Percentiles rank a stretch among this genome's conserved stretches.
phyloP scores from a whole-genome alignment of 2,888 invertebrate species.

The Temnothorax ravouxi region DNA sequence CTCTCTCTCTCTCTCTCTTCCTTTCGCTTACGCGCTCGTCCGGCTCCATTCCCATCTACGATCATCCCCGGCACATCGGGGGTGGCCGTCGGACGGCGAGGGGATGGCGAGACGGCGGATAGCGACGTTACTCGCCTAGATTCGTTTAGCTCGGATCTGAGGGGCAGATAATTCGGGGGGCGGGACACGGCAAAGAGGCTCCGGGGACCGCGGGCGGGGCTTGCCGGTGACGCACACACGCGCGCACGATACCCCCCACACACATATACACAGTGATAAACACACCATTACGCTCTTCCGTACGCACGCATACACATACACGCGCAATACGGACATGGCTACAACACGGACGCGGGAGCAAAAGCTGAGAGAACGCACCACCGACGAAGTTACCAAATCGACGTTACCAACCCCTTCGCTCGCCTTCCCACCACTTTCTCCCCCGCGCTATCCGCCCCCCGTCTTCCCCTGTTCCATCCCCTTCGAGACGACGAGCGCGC shows the following conservation, averaged over 20 bases:
- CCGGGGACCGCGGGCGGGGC: constrained; percentile 80
- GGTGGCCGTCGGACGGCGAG: constrained; percentile 59
- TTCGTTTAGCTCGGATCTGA: constrained; percentile 76
- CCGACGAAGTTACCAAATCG: constrained; percentile 52
- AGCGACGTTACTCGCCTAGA: constrained; percentile 70
- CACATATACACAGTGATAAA: neutral
- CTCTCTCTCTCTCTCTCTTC: constrained; percentile 14
- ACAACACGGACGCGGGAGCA: constrained; percentile 33
- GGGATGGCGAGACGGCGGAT: constrained; percentile 65
- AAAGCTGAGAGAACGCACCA: constrained; percentile 59
- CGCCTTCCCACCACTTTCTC: constrained; percentile 36
- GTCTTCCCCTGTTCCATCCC: constrained; percentile 33
- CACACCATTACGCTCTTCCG: constrained; percentile 8
- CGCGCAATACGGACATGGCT: constrained; percentile 40
- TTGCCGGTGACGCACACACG: constrained; percentile 75
- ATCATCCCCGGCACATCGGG: constrained; percentile 51
- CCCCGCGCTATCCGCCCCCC: constrained; percentile 22
- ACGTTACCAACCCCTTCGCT: constrained; percentile 66
- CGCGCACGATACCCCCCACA: constrained; percentile 24
- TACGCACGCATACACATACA: constrained; percentile 29
- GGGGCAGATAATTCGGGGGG: constrained; percentile 80
- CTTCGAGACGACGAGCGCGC: constrained; percentile 55
- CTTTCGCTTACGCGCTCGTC: constrained; percentile 32
- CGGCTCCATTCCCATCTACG: constrained; percentile 54
- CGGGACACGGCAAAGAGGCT: constrained; percentile 75